Evolutionary conservation across 92 coral and sea anemone species (phyloP), one percentile per base, ranked within the genome.

Genomic region (Scolanthus callimorphus): DNA sequence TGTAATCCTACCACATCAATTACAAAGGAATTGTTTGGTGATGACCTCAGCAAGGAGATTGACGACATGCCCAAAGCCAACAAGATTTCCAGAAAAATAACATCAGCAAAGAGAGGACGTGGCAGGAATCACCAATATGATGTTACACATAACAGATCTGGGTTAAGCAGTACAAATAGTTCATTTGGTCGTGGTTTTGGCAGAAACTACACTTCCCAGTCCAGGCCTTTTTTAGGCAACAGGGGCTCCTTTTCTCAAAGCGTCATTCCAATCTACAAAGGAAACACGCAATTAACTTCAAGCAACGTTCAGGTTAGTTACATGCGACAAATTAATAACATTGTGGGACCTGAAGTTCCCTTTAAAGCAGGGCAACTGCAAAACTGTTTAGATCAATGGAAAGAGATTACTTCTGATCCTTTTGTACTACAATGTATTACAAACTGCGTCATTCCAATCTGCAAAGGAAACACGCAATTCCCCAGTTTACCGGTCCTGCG

Each of bases 21-120:
- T 27, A 65, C 82, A 12, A 53, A 39, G 28, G 74, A 65, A 49
- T 52, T 65, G 25, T 75, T 75, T 66, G 74, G 82, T 9, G 82
- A 65, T 51, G 82, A 65, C 73, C 22, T 65, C 45, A 25, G 74
- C 30, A 74, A 74, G 29, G 62, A 74, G 25, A 74, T 65, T 29
- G 67, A 74, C 22, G 49, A 64, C 19, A 60, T 30, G 10, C 41
- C 69, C 53, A 76, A 76, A 51, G 73, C 80, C 13, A 73, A 65
- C 44, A 72, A 55, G 46, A 63, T 72, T 20, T 4, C 38, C 17
- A 51, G 52, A 34, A 71, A 71, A 29, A 26, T 72, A 11, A 11
- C 39, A 31, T 17, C 25, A 20, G 25, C 51, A 11, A 51, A 65
- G 39, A 66, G 45, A 22, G 30, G 49, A 17, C 54, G 39, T 24